Evolutionary conservation across 2,888 invertebrate genomes (phyloP), one percentile per base, ranked within the genome.

Genomic region (Leptopilina myrica): DNA sequence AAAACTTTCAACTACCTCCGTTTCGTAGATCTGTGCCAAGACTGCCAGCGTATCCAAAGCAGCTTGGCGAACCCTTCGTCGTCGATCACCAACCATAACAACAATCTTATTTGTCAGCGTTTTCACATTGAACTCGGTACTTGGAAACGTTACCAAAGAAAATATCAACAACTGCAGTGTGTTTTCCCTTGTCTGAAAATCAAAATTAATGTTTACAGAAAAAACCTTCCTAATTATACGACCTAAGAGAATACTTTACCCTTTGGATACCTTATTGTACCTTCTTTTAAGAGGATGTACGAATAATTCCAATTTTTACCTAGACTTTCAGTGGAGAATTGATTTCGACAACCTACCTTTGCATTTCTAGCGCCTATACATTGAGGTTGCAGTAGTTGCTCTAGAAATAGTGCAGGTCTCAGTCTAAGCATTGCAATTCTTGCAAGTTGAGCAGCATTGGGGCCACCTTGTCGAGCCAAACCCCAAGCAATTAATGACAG

Each of bases 11-110:
- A 9, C 80, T 84, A 90, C 90, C 88, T 90, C 91, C 1, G 90
- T 82, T 33, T 91, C 90, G 75, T 90, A 83, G 78, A 96, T 94
- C 91, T 96, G 96, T 3, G 96, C 96, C 64, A 97, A 91, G 40
- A 96, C 95, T 0, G 97, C 96, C 69, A 97, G 92, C 53, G 96
- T 95, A 90, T 97, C 97, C 77, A 97, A 93, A 78, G 94, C 96
- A 82, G 94, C 97, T 92, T 94, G 97, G 87, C 94, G 94, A 82
- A 95, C 98, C 86, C 94, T 94, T 89, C 95, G 94, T 86, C 95
- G 97, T 84, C 94, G 94, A 88, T 95, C 95, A 20, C 86, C 87
- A 20, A 90, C 88, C 89, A 90, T 89, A 20, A 81, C 81, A 0
- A 88, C 88, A 40, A 90, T 90, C 78, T 88, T 90, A 73, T 85